These are phyloP conservation scores for Paracanthobrama guichenoti DNA, from an alignment of 2,113 vertebrate species.

Conservation along the genomic window DNA sequence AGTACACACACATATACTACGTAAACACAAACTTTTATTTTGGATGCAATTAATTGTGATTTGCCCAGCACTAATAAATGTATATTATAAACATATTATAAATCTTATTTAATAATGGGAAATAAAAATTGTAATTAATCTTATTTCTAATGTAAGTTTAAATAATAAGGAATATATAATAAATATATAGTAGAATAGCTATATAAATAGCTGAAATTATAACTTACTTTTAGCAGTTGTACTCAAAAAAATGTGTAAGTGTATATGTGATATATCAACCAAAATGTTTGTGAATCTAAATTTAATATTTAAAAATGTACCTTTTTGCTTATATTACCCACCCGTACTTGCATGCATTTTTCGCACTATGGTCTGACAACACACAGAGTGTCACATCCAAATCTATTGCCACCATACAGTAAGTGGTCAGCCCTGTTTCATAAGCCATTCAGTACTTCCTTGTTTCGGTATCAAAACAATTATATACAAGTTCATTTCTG, in stretches of 20 bases:
- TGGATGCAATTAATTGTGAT: too few relatives aligned
- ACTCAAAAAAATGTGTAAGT: not conserved
- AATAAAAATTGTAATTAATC: too few relatives aligned
- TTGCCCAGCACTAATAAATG: too few relatives aligned
- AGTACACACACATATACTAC: too few relatives aligned
- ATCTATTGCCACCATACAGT: not conserved
- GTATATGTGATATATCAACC: not conserved
- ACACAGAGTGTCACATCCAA: not conserved
- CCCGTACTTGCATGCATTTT: not conserved
- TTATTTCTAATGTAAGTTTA: not conserved
- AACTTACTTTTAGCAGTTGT: not conserved
- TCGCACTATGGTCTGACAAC: not conserved
- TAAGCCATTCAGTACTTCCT: not conserved
- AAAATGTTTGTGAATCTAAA: not conserved
- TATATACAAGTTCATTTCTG: not conserved
- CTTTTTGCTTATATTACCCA: not conserved
- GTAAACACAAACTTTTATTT: too few relatives aligned
- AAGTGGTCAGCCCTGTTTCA: not conserved
- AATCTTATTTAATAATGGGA: too few relatives aligned
- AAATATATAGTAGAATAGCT: not conserved
- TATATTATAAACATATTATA: too few relatives aligned
- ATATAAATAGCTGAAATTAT: not conserved
- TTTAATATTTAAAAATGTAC: not conserved
- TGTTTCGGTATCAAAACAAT: not conserved
- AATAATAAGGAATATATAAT: not conserved